Evolutionary conservation across 2,888 invertebrate species (phyloP).

Genomic region (Congeria kusceri): DNA sequence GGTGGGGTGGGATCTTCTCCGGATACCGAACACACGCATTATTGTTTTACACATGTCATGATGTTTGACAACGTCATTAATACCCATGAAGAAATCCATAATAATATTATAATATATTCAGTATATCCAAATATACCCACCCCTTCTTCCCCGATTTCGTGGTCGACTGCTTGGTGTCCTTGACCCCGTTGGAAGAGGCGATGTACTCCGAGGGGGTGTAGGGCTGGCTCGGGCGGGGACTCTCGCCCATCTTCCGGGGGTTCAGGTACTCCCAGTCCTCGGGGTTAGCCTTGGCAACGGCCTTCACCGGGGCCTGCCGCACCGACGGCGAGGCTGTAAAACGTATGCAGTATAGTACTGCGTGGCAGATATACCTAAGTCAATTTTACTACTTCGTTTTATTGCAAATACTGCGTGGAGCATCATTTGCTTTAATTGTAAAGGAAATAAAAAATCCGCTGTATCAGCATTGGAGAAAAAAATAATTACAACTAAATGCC

Average conservation of each 20-base stretch:
- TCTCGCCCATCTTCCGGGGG: constrained; percentile 4
- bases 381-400: not conserved
- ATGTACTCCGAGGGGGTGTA: constrained; percentile 19
- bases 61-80: too few species aligned
- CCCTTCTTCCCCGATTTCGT: not conserved
- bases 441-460: too few species aligned
- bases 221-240: not conserved
- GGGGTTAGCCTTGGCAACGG: constrained; percentile 9
- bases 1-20: too few species aligned
- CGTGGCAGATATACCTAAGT: not conserved
- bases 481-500: too few species aligned
- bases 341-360: not conserved
- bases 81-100: too few species aligned
- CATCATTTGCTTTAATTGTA: too few species aligned
- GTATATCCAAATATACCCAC: too few species aligned
- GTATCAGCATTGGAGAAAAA: too few species aligned
- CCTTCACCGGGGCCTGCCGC: constrained; percentile 18
- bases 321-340: constrained; percentile 10
- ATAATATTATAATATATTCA: too few species aligned
- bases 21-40: too few species aligned
- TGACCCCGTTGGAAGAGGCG: constrained; percentile 7
- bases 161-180: not conserved
- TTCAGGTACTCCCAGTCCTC: constrained; percentile 37
- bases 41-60: too few species aligned
- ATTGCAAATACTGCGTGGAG: not conserved